Evolutionary conservation across 2,888 invertebrate genomes (phyloP), one percentile per base, ranked within the genome.

Genomic region (Sphaerophoria rueppellii): DNA sequence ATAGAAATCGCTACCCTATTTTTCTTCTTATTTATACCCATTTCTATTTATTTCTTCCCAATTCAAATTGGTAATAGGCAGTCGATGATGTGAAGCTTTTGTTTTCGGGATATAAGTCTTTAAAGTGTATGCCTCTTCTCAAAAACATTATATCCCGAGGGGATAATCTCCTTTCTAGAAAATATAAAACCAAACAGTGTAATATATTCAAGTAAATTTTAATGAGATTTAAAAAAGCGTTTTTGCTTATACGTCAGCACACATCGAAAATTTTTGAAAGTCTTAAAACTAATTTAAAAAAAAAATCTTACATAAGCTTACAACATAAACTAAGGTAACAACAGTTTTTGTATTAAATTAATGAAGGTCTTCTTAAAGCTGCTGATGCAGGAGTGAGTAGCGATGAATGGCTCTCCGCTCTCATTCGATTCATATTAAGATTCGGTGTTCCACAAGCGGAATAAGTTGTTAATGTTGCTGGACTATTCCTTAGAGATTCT

Each of bases 401-500:
- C n/a, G 88, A 87, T 2, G 87, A 74, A 43, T 88, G 88, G 48
- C 88, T 88, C 55, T 88, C 89, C 40, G 88, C 85, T 54, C 87
- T 88, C 61, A 90, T 76, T 67, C 88, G 88, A 24, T 87, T 87
- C 82, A 88, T 80, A 24, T 89, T 88, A 0, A 67, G 40, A 12
- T 54, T 67, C 24, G 67, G 37, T 32, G 67, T 40, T 37, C 54
- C 67, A 5, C 52, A 89, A 4, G 88, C 89, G 11, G 89, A 89
- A 65, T 89, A 88, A 6, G 89, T 89, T 57, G 87, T 76, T 14
- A 71, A 87, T 12, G 89, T 89, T 24, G 85, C 81, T 12, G 87
- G 87, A 40, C 85, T 78, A 54, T 86, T 88, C 63, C 55, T 82
- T 6, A 82, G 48, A 40, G 67, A 79, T 5, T 65, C 50, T 32